Evolutionary conservation across 2,888 invertebrate genomes (phyloP), one percentile per base, ranked within the genome.

Genomic region (Ischnus inquisitorius): DNA sequence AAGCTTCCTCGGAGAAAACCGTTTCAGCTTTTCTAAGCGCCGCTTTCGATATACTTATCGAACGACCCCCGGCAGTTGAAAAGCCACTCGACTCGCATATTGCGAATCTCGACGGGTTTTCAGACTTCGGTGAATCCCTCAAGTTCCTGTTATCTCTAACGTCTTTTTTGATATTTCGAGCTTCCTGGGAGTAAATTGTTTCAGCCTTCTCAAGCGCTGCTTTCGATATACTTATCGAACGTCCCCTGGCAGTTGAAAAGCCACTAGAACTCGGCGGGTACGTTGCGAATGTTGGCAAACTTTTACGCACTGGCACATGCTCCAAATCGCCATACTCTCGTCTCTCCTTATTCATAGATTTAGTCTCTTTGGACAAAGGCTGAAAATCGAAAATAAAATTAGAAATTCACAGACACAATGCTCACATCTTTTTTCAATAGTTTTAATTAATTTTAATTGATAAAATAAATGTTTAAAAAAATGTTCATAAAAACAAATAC

Each of bases 231-330:
- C 79, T 74, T 8, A 90, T 85, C 34, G 69, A 54, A 77, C 88
- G 88, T 22, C 90, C 90, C 79, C 88, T 92, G 10, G 93, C 93
- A 34, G 93, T 93, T 86, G 88, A 87, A 77, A 91, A 92, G 19
- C 90, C 91, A 3, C 54, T 19, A 19, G 2, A 3, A 39, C 8
- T 39, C 39, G 25, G 28, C 12, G 14, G 2, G 10, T 51, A 16
- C 8, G 2, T 14, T 10, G 43, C 43, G 22, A 57, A 4, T 25
- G 14, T 51, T 5, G 25, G 25, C 54, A 19, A 57, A 57, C 19
- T 71, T 71, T 16, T 25, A 12, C 10, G n/a, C 19, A 0, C 19
- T 4, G 10, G 0, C 16, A 22, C 16, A 5, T 1, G 22, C 8
- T 54, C 28, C 2, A 25, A 1, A 4, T 6, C 10, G 14, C 25